Evolutionary conservation across 2,113 vertebrate species (phyloP), one percentile per base, ranked within the genome.

Genomic region (Salvator merianae): DNA sequence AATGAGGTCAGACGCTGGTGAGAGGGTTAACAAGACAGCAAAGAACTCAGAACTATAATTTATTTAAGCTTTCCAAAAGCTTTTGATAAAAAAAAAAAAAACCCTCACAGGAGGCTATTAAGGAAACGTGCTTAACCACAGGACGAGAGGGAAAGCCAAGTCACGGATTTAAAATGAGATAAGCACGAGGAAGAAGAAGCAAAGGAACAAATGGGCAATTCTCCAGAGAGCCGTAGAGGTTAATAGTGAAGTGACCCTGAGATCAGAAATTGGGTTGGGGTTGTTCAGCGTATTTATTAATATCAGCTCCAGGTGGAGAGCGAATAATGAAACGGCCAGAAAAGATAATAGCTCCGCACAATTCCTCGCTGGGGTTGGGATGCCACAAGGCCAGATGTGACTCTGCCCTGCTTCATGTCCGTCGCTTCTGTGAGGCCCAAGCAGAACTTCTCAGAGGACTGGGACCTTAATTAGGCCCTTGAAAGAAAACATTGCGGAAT

Each of bases 1-100:
- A 2, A 40, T 75, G 71, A 75, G 71, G 80, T 81, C 38, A 68
- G 70, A 88, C 70, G 71, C 47, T 83, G 88, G 53, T 78, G 79
- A 80, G 87, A 89, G 87, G 77, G 88, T 93, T 93, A 93, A 87
- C 20, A 79, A 89, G 89, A 84, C 78, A 87, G 84, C 68, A 86
- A 62, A 28, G 86, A 84, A 77, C 77, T 73, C 7, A 32, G 22
- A 55, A 87, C 74, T 86, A 82, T 92, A 92, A 93, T 90, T 91
- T 93, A 93, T 94, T 93, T 89, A 88, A 85, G 84, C 88, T 94
- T 91, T 91, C 81, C 85, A 91, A 94, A 93, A 75, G 86, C 88
- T 92, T 93, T 93, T 92, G 92, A 93, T 93, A 89, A 40, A 24
- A 16, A 6, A 38, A 24, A 43, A 30, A 53, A 43, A 73, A 62